Evolutionary conservation across 2,888 invertebrate species (phyloP).

Genomic region (Archips xylosteana): DNA sequence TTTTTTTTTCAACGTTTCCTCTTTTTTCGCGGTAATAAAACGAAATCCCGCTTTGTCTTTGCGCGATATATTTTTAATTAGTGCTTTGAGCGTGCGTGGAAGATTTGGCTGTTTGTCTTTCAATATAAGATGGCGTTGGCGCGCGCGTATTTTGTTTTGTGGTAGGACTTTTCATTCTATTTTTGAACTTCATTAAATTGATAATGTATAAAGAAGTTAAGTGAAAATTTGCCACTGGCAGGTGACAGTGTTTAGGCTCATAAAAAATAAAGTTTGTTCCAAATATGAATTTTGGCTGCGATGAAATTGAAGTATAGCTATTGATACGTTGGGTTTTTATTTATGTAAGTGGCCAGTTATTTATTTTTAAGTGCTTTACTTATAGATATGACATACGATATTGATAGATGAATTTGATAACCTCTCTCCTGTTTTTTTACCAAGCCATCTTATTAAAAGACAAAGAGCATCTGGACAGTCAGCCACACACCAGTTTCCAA

Average conservation of each 20-base stretch:
- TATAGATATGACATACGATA: too few species aligned
- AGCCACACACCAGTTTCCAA: slow-evolving; percentile 24
- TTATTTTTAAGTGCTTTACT: not conserved
- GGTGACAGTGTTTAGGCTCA: not conserved
- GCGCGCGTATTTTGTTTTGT: slow-evolving; percentile 7
- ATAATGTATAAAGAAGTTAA: not conserved
- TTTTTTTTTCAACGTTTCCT: slow-evolving; percentile 80
- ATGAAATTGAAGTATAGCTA: not conserved
- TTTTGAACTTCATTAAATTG: slow-evolving; percentile 4
- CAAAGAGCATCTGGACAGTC: slow-evolving; percentile 14
- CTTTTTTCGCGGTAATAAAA: slow-evolving; percentile 79
- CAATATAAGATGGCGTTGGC: slow-evolving; percentile 35
- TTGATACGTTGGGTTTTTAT: not conserved
- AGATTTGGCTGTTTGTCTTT: slow-evolving; percentile 32
- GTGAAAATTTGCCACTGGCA: not conserved
- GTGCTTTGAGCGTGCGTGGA: slow-evolving; percentile 50
- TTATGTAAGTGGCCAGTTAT: not conserved
- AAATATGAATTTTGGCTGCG: not conserved
- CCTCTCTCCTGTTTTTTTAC: not conserved
- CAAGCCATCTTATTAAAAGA: not conserved
- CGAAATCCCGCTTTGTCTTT: slow-evolving; percentile 69
- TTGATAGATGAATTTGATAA: not conserved
- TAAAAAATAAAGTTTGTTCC: not conserved
- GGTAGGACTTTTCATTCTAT: not conserved
- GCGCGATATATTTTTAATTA: slow-evolving; percentile 72